phyloP scores from a whole-genome alignment of 2,888 invertebrate species.

The Nasonia oneida region DNA sequence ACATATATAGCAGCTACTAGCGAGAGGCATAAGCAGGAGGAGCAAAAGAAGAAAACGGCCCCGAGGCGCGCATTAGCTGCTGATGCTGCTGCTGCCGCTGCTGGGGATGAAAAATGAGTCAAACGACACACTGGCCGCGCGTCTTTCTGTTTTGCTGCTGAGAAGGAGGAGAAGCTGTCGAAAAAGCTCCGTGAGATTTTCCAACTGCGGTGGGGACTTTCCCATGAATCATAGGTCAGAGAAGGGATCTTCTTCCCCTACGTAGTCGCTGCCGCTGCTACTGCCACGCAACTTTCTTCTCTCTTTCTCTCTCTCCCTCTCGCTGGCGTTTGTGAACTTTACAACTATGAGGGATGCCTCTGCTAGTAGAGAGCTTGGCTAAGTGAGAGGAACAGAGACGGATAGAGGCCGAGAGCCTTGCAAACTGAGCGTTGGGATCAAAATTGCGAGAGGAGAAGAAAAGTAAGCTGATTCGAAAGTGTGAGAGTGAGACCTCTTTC shows the following conservation, averaged over 20 bases:
- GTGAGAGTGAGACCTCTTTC: not conserved
- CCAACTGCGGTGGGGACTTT: not conserved
- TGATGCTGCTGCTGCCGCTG: not conserved
- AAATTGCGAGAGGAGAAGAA: not conserved
- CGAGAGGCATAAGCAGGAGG: not conserved
- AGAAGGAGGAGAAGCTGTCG: not conserved
- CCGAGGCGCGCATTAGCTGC: not conserved
- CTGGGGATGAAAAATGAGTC: not conserved
- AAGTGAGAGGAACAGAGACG: not conserved
- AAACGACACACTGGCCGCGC: not conserved
- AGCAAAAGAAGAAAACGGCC: not conserved
- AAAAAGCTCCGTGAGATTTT: slow-evolving; percentile 17
- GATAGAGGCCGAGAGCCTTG: not conserved
- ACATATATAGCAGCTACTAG: not conserved
- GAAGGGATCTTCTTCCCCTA: not conserved
- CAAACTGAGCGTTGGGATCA: not conserved
- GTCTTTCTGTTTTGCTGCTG: not conserved
- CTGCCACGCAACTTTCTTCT: not conserved
- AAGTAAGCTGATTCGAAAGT: not conserved
- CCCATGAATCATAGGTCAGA: slow-evolving; percentile 28
- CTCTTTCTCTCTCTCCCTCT: not conserved
- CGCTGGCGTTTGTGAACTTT: slow-evolving; percentile 17
- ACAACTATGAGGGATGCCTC: slow-evolving; percentile 35
- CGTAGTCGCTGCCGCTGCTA: not conserved
- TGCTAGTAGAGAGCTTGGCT: not conserved